These are phyloP conservation scores for Stictonetta naevosa DNA, from an alignment of 2,113 vertebrate genomes.

Conservation along the genomic window DNA sequence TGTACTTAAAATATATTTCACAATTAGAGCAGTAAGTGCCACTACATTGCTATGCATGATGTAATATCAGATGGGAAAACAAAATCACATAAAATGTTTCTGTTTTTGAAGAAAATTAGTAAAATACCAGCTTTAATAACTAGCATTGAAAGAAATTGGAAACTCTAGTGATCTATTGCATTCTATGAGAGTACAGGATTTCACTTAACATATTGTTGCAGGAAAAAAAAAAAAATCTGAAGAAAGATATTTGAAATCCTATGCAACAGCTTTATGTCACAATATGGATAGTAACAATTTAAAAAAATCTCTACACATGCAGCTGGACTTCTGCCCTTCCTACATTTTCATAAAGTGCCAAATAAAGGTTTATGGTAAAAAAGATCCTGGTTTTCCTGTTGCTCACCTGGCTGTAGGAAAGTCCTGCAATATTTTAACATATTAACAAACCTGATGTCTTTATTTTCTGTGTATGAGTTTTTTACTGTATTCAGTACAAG, in stretches of 20 bases:
- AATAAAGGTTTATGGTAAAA: background rate
- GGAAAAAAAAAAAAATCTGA: background rate
- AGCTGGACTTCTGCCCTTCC: background rate
- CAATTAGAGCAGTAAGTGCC: background rate
- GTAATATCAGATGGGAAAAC: conserved; percentile 63
- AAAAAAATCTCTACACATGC: background rate
- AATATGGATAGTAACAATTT: background rate
- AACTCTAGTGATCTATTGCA: background rate
- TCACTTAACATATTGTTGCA: background rate
- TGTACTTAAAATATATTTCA: background rate
- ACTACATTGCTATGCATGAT: conserved; percentile 51
- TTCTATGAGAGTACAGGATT: background rate
- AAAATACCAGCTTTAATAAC: background rate
- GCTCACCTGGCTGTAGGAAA: background rate
- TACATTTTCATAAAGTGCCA: background rate
- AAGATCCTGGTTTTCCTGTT: background rate
- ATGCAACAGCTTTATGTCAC: background rate
- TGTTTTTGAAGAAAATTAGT: background rate
- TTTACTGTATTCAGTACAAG: background rate
- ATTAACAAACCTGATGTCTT: background rate
- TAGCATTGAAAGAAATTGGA: background rate
- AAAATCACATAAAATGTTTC: conserved; percentile 32
- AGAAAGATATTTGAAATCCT: background rate
- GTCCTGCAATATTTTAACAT: background rate
- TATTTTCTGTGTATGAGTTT: background rate